These are phyloP conservation scores for Jordanella pulchra DNA, from an alignment of 2,797 vertebrate genomes.

Conservation along the genomic window DNA sequence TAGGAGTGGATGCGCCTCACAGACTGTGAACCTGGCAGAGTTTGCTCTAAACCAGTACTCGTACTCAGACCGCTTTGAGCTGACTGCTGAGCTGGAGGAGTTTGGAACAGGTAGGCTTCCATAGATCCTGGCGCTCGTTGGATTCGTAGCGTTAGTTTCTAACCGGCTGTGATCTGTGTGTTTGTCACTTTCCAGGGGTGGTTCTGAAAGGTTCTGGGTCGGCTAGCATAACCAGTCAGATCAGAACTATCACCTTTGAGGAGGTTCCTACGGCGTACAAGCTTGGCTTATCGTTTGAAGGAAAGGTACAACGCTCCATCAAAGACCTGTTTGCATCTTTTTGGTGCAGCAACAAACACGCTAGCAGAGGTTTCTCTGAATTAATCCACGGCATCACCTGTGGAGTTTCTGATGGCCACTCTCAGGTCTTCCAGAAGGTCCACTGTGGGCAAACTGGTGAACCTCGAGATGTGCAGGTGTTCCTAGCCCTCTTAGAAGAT, in stretches of 20 bases:
- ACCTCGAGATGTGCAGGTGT: no score
- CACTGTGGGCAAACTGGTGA: no score
- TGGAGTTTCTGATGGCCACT: no score
- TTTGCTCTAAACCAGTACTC: slow-evolving; percentile 46
- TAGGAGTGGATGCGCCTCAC: slow-evolving; percentile 75
- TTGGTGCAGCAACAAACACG: no score
- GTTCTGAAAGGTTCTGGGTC: slow-evolving; percentile 45
- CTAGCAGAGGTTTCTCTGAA: no score
- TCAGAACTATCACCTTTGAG: slow-evolving; percentile 57
- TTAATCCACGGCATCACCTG: no score
- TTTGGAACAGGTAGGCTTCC: slow-evolving; percentile 76
- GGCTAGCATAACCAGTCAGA: slow-evolving; percentile 28
- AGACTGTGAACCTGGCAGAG: slow-evolving; percentile 55
- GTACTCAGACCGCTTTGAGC: slow-evolving; percentile 56
- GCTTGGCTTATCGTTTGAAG: slow-evolving; percentile 67
- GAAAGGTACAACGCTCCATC: slow-evolving; percentile 67
- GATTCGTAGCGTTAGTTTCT: slow-evolving; percentile 34
- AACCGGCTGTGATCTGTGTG: slow-evolving; percentile 2
- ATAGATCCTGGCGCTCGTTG: background rate
- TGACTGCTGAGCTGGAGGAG: slow-evolving; percentile 75
- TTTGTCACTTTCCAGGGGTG: slow-evolving; percentile 56
- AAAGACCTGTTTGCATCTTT: no score
- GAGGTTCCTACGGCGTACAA: slow-evolving; percentile 60
- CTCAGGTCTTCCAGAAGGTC: no score
- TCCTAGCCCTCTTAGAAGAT: no score